A percentile compares a stretch with the other conserved stretches of the same genome.
These are phyloP conservation scores for Corydoras maculifer DNA, from an alignment of 2,113 vertebrate species.

Conservation along the genomic window DNA sequence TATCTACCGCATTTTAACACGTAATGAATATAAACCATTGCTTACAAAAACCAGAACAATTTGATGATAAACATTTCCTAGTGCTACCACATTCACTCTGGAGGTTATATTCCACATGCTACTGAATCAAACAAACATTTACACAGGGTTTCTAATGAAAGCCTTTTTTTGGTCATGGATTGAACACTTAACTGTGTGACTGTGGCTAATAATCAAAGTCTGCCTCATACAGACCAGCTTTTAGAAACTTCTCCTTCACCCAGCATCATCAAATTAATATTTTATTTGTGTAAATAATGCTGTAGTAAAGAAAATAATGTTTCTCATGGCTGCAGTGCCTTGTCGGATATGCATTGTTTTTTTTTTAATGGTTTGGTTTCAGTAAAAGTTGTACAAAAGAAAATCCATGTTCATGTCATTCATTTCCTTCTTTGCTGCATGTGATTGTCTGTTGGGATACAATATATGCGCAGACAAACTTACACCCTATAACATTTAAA, in stretches of 20 bases:
- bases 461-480: neutral
- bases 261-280: neutral
- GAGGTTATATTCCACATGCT: slow-evolving; percentile 20
- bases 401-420: slow-evolving; percentile 20
- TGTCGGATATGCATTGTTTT: slow-evolving; percentile 46
- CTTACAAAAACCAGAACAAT: neutral
- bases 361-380: slow-evolving; percentile 48
- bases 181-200: slow-evolving; percentile 26
- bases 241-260: slow-evolving; percentile 16
- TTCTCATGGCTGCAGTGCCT: slow-evolving; percentile 55
- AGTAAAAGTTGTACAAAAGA: slow-evolving; percentile 56
- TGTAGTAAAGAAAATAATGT: slow-evolving; percentile 33
- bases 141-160: slow-evolving; percentile 27
- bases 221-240: slow-evolving; percentile 33
- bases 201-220: slow-evolving; percentile 32
- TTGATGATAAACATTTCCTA: neutral
- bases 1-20: too few species aligned
- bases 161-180: slow-evolving; percentile 22
- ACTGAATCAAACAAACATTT: slow-evolving; percentile 27
- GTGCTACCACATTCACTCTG: slow-evolving; percentile 6
- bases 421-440: neutral
- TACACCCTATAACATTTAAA: too few species aligned
- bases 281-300: slow-evolving; percentile 41
- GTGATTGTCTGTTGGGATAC: neutral
- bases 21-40: neutral